Base-by-base conservation (phyloP, 2,797 vertebrate species). In the Megalops cyprinoides region DNA sequence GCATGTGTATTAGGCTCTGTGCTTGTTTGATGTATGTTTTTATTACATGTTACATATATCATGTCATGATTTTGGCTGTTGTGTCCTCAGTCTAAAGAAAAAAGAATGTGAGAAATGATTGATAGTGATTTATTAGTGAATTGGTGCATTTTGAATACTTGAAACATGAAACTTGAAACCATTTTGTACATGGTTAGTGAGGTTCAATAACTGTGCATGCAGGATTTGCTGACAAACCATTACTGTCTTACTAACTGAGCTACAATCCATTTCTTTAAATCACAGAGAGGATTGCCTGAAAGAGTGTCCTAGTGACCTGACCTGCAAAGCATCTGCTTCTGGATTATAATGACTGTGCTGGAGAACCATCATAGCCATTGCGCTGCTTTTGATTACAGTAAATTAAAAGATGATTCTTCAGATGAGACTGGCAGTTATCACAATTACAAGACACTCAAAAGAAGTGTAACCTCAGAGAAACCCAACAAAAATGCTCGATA, bases 261-360 rank as follows among this genome's bases (percentile, higher is more conserved):
- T 15, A 15, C 37, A 23, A 39, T 42, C n/a, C n/a, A 15, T 74
- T 74, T 74, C 71, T 74, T 48, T 74, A 23, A 25, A 74, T 74
- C 6, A 49, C 71, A 74, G 71, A 28, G 39, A 25, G 18, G 44
- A 74, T 10, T 10, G 4, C 67, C 67, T 39, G 15, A 20, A 42
- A 34, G 37, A 71, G 8, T 4, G 46, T 28, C 44, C n/a, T 74
- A 25, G n/a, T 74, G 71, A 74, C 39, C 69, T 44, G 39, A n/a
- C 2, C 44, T 73, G 42, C 69, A 73, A 8, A 73, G 1, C 62
- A 14, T 4, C 39, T 39, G 9, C 8, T 48, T 74, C 46, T 74
- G n/a, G 44, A 74, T 31, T 49, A 44, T 5, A 14, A 44, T 42
- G 37, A 25, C 12, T n/a, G 18, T 12, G 7, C 14, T 51, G 46